Percentiles rank a stretch among this genome's conserved stretches.
Evolutionary conservation across 1,140 invertebrate genomes (phyloP).

Genomic region (Halictus rubicundus): DNA sequence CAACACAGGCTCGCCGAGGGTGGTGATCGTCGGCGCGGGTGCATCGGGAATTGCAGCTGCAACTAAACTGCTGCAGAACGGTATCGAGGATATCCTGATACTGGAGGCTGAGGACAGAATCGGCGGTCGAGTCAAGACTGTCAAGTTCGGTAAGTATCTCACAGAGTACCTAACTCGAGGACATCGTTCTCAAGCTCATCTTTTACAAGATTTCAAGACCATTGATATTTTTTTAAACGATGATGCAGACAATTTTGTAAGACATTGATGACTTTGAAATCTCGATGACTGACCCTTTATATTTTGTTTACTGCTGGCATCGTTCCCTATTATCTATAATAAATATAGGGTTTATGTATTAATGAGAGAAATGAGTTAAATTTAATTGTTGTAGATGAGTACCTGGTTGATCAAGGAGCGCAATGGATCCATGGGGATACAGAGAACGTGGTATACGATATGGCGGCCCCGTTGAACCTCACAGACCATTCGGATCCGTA

Average conservation of each 20-base stretch:
- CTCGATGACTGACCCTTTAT: too few species aligned
- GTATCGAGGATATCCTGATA: constrained; percentile 80
- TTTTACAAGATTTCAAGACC: too few species aligned
- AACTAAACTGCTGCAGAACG: constrained; percentile 79
- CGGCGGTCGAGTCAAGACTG: constrained; percentile 86
- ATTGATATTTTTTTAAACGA: too few species aligned
- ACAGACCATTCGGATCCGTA: constrained; percentile 20
- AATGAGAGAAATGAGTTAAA: too few species aligned
- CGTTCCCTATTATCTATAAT: too few species aligned
- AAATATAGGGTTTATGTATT: too few species aligned
- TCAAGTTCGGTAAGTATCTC: constrained; percentile 79
- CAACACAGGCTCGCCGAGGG: constrained; percentile 33
- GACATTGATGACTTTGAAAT: too few species aligned
- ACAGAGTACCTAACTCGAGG: too few species aligned
- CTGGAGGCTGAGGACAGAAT: constrained; percentile 88
- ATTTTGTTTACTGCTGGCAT: too few species aligned
- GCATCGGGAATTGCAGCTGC: constrained; percentile 83
- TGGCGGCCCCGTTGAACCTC: constrained; percentile 79
- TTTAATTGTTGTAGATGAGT: constrained; percentile 69
- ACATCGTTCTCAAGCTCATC: too few species aligned
- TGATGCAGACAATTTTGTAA: too few species aligned
- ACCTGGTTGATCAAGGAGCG: constrained; percentile 89
- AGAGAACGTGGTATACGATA: constrained; percentile 84
- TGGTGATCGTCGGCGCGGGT: constrained; percentile 83
- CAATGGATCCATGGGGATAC: constrained; percentile 92